Evolutionary conservation across 2,888 invertebrate genomes (phyloP), one percentile per base, ranked within the genome.

Genomic region (Diarsia brunnea): DNA sequence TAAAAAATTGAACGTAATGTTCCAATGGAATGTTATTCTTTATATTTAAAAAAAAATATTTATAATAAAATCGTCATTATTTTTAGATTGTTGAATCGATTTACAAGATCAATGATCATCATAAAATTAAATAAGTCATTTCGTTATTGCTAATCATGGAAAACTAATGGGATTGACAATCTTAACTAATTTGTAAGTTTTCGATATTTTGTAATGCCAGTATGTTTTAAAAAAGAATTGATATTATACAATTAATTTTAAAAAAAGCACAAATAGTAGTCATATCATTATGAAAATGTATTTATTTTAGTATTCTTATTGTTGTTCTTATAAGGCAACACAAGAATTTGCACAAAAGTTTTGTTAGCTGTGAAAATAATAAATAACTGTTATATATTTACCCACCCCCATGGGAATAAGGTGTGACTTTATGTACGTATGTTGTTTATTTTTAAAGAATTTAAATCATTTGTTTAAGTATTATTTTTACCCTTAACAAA

Each of bases 21-120:
- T 83, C 84, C 86, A 83, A 69, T 84, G 86, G 86, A 84, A 83
- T 84, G 55, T 78, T 71, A 73, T 83, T 83, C 84, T 84, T 83
- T 83, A 73, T 73, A n/a, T 55, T 47, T 5, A 68, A 51, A 43
- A 31, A 14, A 0, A 65, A 21, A 47, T 63, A 67, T 47, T 47
- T n/a, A 43, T 45, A 31, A 38, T n/a, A 1, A 24, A 14, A 55
- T 53, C n/a, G 19, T 51, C 27, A 4, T 65, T 60, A 38, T 78
- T 83, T 79, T 43, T 58, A 53, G 38, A 83, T 78, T 78, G 0
- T 75, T 64, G 55, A 43, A 68, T 81, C 75, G 63, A 51, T 67
- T 68, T 81, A 81, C 81, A 81, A 68, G n/a, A 68, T 65, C 53
- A 65, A 38, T 61, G 31, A 47, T 75, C 24, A 55, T 43, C 31